phyloP scores from a whole-genome alignment of 2,113 vertebrate species.

The Protomyctophum bolini region DNA sequence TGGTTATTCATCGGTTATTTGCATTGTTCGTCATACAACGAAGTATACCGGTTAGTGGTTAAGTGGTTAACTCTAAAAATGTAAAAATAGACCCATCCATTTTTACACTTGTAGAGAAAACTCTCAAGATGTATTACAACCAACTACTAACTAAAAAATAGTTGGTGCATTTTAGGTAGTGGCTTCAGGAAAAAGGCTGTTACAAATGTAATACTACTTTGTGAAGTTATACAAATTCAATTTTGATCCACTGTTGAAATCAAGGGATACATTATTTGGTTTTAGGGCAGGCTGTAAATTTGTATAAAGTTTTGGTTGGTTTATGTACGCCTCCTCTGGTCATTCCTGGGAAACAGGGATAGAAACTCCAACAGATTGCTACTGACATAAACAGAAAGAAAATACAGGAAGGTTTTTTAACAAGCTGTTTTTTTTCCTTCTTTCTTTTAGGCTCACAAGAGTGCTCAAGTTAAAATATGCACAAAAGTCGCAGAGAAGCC shows the following conservation, averaged over 20 bases:
- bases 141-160: constrained; percentile 64
- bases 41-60: no score
- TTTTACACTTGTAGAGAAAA: constrained; percentile 32
- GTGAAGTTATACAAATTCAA: constrained; percentile 28
- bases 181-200: constrained; percentile 22
- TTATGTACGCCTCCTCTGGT: constrained; percentile 42
- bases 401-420: constrained; percentile 47
- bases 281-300: constrained; percentile 36
- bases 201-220: constrained; percentile 9
- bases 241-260: constrained; percentile 39
- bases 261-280: constrained; percentile 49
- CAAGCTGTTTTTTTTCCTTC: constrained; percentile 16
- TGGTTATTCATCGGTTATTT: no score
- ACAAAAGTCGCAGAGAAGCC: constrained; percentile 48
- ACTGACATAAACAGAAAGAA: constrained; percentile 58
- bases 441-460: constrained; percentile 30
- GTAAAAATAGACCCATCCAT: constrained; percentile 18
- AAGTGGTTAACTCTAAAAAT: neutral
- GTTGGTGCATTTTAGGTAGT: constrained; percentile 25
- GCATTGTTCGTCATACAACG: no score
- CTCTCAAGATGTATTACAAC: constrained; percentile 35
- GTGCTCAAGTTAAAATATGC: constrained; percentile 45
- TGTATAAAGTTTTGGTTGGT: constrained; percentile 56
- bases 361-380: constrained; percentile 37
- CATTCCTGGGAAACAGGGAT: constrained; percentile 17